A percentile compares a stretch with the other conserved stretches of the same genome.
phyloP scores from a whole-genome alignment of 2,888 invertebrate species.

The Drosophila paracracens region DNA sequence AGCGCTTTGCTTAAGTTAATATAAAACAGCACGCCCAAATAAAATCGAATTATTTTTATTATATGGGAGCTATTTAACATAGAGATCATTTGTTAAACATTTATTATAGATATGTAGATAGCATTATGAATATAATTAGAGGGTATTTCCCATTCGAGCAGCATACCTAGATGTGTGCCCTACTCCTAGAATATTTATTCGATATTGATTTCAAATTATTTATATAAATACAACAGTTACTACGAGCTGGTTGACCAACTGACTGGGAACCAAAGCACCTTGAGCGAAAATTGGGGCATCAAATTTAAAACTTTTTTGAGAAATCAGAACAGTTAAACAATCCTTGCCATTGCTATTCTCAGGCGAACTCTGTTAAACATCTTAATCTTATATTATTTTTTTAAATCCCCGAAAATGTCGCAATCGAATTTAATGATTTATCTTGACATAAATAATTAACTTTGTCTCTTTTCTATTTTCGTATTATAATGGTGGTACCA shows the following conservation, averaged over 20 bases:
- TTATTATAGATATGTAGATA: background rate
- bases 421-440: too few relatives aligned
- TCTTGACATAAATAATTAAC: too few relatives aligned
- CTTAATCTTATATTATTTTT: background rate
- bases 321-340: background rate
- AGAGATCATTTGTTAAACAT: background rate
- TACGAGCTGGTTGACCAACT: background rate
- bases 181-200: background rate
- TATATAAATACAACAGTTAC: background rate
- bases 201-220: conserved; percentile 23
- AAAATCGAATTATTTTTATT: background rate
- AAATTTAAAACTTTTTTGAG: background rate
- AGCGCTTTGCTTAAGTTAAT: background rate
- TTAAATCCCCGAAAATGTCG: background rate
- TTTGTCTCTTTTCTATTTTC: too few relatives aligned
- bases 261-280: background rate
- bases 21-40: background rate
- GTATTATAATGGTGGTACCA: background rate
- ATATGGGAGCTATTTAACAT: background rate
- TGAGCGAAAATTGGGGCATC: background rate
- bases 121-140: background rate
- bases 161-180: too few relatives aligned
- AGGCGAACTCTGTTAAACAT: background rate
- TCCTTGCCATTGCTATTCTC: background rate
- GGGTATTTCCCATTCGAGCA: background rate